phyloP scores from a whole-genome alignment of 2,113 vertebrate genomes.

The Kryptolebias marmoratus region DNA sequence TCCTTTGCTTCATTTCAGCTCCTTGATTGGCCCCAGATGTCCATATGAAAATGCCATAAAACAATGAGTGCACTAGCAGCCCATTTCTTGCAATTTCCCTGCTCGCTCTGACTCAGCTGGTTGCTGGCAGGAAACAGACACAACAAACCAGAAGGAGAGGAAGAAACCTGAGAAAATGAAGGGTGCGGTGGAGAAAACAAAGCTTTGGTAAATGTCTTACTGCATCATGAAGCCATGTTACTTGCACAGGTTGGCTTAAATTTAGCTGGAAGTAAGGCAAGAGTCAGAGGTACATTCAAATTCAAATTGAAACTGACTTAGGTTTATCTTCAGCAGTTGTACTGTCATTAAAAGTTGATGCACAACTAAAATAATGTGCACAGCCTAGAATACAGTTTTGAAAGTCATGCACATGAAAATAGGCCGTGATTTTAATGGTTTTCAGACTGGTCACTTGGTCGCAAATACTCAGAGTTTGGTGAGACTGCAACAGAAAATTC shows the following conservation, averaged over 20 bases:
- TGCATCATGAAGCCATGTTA: conserved; percentile 33
- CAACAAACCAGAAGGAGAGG: conserved; percentile 34
- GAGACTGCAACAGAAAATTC: too few species aligned
- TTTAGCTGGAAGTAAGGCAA: conserved; percentile 22
- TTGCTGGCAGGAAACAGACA: conserved; percentile 36
- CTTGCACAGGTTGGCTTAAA: conserved; percentile 2
- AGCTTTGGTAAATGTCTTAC: conserved; percentile 7
- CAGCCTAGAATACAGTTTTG: background rate
- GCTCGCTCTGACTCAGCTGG: conserved; percentile 38
- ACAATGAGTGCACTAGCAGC: conserved; percentile 39
- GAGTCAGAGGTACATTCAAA: conserved; percentile 8
- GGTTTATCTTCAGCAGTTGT: conserved; percentile 1
- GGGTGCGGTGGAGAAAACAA: conserved; percentile 1
- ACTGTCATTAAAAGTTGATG: background rate
- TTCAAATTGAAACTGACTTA: conserved; percentile 8
- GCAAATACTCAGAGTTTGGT: too few species aligned
- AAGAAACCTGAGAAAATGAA: conserved; percentile 42
- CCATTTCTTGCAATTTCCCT: conserved; percentile 53
- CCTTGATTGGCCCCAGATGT: conserved; percentile 63
- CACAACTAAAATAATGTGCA: too few species aligned
- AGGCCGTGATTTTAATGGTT: too few species aligned
- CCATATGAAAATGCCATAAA: conserved; percentile 60
- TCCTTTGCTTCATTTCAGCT: conserved; percentile 40
- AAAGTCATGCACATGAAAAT: too few species aligned
- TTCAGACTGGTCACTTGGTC: too few species aligned